phyloP scores from a whole-genome alignment of 64 coral and sea anemone genomes.

The Montipora foliosa region DNA sequence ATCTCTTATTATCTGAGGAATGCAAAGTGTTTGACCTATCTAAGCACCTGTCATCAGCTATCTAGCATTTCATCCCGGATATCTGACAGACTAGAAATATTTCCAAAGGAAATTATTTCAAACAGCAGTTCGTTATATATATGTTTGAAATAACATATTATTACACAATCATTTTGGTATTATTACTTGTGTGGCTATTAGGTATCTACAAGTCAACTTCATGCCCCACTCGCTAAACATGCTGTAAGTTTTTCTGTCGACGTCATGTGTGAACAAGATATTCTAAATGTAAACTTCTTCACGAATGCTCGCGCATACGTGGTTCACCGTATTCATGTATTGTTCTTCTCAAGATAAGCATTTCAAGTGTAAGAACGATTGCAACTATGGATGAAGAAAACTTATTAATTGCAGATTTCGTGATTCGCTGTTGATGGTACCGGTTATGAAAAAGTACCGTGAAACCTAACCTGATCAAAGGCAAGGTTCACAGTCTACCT shows the following conservation, averaged over 20 bases:
- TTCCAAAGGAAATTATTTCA: slow-evolving; percentile 15
- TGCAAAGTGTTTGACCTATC: slow-evolving; percentile 8
- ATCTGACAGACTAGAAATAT: slow-evolving; percentile 37
- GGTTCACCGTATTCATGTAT: too few species aligned
- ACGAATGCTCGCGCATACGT: too few species aligned
- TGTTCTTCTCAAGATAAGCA: too few species aligned
- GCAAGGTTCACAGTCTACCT: too few species aligned
- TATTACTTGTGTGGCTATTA: neutral
- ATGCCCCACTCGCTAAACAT: too few species aligned
- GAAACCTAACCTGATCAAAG: too few species aligned
- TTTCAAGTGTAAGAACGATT: too few species aligned
- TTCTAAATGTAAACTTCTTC: too few species aligned
- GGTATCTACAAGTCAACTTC: neutral
- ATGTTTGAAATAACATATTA: neutral
- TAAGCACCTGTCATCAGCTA: neutral
- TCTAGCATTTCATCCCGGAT: slow-evolving; percentile 47
- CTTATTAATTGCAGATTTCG: neutral
- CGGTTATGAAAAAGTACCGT: too few species aligned
- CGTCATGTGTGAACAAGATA: too few species aligned
- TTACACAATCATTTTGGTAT: neutral
- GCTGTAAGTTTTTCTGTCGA: too few species aligned
- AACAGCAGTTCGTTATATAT: neutral
- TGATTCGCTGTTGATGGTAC: neutral
- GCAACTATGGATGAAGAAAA: too few species aligned
- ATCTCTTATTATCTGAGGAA: slow-evolving; percentile 34